phyloP scores from a whole-genome alignment of 2,113 vertebrate species.

The Colinus virginianus region DNA sequence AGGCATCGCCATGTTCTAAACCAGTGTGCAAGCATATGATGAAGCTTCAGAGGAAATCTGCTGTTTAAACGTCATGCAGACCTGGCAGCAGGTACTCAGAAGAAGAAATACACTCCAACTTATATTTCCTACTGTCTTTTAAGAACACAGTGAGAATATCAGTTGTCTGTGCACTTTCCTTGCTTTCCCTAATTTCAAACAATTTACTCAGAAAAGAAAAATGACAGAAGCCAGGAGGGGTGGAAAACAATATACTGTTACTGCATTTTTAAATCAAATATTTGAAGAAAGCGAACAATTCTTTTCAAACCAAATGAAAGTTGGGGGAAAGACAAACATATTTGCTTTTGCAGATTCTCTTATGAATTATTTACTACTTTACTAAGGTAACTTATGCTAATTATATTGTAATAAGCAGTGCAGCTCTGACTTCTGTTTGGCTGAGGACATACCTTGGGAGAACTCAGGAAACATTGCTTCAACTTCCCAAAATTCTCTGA shows the following conservation, averaged over 20 bases:
- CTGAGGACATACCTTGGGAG: background rate
- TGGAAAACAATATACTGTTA: constrained; percentile 60
- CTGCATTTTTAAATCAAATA: constrained; percentile 64
- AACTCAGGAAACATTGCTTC: background rate
- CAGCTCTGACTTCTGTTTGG: constrained; percentile 4
- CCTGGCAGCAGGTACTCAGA: background rate
- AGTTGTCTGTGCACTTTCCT: background rate
- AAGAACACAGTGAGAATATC: background rate
- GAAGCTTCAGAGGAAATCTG: background rate
- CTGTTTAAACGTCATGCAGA: background rate
- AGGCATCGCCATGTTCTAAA: background rate
- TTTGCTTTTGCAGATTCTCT: constrained; percentile 65
- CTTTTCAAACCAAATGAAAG: constrained; percentile 49
- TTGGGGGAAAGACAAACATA: constrained; percentile 17
- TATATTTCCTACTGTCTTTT: background rate
- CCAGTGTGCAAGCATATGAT: background rate
- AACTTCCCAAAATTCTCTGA: background rate
- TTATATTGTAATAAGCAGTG: constrained; percentile 50
- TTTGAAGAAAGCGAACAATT: constrained; percentile 61
- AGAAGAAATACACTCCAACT: background rate
- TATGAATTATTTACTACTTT: constrained; percentile 74
- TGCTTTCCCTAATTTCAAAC: constrained; percentile 20
- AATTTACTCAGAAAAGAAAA: constrained; percentile 23
- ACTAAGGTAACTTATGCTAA: constrained; percentile 53
- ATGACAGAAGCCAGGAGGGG: background rate